A percentile compares a stretch with the other conserved stretches of the same genome.
phyloP scores from a whole-genome alignment of 2,888 invertebrate genomes.

The Lysandra bellargus region DNA sequence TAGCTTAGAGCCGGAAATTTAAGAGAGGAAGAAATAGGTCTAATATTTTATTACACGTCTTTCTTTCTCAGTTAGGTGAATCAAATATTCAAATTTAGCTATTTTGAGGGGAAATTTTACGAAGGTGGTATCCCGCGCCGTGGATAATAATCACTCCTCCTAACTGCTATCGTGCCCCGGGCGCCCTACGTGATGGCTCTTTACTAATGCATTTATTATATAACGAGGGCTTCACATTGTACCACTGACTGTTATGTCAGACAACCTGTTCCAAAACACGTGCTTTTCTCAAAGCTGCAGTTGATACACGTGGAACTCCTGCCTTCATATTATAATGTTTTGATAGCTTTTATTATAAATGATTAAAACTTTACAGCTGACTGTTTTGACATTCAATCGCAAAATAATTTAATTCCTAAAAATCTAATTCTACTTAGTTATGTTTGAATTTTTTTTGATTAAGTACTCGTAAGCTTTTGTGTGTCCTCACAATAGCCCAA shows the following conservation, averaged over 20 bases:
- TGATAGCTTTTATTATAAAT: too few species aligned
- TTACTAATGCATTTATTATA: constrained; percentile 47
- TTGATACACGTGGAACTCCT: neutral
- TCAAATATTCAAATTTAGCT: constrained; percentile 28
- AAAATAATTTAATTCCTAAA: too few species aligned
- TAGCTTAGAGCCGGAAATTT: too few species aligned
- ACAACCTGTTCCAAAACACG: constrained; percentile 14
- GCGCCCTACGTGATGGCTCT: constrained; percentile 65
- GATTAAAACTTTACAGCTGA: too few species aligned
- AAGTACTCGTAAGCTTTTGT: too few species aligned
- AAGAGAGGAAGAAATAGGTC: too few species aligned
- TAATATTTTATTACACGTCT: too few species aligned
- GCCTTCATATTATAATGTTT: neutral
- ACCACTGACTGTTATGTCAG: constrained; percentile 47
- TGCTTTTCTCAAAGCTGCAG: neutral
- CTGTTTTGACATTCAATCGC: too few species aligned
- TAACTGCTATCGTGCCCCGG: constrained; percentile 66
- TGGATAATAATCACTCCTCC: constrained; percentile 73
- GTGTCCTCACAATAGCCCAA: too few species aligned
- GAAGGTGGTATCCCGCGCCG: constrained; percentile 50
- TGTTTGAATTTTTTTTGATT: too few species aligned
- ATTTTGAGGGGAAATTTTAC: constrained; percentile 44
- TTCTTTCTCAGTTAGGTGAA: too few species aligned
- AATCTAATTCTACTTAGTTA: too few species aligned
- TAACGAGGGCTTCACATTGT: constrained; percentile 42